Conservation (phyloP, 2,113 vertebrate species). For the Charadrius vociferus region DNA sequence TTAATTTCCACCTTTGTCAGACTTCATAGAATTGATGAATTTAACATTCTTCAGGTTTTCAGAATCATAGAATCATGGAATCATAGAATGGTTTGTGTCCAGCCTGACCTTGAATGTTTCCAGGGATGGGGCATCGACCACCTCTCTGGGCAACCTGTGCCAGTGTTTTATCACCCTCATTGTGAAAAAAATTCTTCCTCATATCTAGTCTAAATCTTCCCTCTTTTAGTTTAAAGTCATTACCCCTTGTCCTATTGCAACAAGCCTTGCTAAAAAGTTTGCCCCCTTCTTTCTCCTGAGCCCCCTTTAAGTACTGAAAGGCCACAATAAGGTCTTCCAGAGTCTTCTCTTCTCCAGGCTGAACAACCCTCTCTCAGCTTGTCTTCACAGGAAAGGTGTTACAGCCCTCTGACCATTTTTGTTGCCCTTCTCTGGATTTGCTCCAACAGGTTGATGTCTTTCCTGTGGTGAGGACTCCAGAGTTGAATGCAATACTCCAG, state of each 20-base stretch:
- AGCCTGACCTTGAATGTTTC: not conserved
- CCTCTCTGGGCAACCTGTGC: not conserved
- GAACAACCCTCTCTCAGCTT: not conserved
- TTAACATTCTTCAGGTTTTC: not conserved
- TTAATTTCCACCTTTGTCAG: not conserved
- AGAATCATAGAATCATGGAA: not conserved
- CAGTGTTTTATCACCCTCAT: not conserved
- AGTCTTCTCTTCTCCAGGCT: not conserved
- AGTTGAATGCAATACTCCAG: not conserved
- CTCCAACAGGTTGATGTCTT: not conserved
- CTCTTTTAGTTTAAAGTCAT: not conserved
- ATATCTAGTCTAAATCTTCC: not conserved
- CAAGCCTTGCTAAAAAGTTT: not conserved
- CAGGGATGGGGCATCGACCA: not conserved
- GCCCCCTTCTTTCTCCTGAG: not conserved
- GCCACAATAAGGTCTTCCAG: not conserved
- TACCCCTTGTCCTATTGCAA: not conserved
- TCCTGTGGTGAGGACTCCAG: not conserved
- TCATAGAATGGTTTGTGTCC: not conserved
- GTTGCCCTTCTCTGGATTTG: not conserved
- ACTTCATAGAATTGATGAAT: not conserved
- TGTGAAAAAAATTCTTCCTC: not conserved
- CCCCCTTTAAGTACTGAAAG: not conserved
- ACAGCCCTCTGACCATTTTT: not conserved
- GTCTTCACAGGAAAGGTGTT: not conserved